Evolutionary conservation across 2,113 vertebrate genomes (phyloP).

Genomic region (Podarcis muralis): DNA sequence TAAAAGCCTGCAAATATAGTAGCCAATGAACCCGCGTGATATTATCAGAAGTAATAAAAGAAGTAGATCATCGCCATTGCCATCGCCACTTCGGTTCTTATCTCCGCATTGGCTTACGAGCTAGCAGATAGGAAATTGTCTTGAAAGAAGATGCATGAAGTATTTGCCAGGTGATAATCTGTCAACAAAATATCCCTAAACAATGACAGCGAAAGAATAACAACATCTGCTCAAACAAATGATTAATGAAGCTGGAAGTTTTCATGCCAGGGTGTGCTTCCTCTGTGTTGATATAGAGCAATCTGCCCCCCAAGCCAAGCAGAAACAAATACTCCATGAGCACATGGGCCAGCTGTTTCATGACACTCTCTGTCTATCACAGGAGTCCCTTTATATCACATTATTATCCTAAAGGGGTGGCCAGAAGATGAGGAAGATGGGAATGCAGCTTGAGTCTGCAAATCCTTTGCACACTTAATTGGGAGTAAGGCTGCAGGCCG

Average conservation of each 20-base stretch:
- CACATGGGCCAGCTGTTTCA: background rate
- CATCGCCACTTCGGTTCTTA: background rate
- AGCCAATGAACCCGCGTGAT: background rate
- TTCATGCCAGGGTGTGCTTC: background rate
- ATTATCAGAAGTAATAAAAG: background rate
- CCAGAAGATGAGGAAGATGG: background rate
- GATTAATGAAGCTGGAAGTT: constrained; percentile 7
- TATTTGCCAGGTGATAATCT: background rate
- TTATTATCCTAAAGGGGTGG: background rate
- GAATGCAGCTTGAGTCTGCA: background rate
- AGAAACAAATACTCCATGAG: constrained; percentile 1
- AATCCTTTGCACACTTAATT: background rate
- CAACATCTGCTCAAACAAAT: constrained; percentile 43
- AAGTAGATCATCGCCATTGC: background rate
- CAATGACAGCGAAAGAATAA: constrained; percentile 40
- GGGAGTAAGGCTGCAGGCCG: too few species aligned
- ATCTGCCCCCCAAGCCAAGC: constrained; percentile 20
- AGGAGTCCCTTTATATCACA: background rate
- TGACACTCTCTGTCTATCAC: constrained; percentile 14
- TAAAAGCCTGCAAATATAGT: background rate
- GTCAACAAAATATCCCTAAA: constrained; percentile 32
- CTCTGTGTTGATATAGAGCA: background rate
- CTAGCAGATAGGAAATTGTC: background rate
- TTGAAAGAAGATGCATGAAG: background rate
- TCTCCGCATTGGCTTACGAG: background rate